Conservation (phyloP, 2,797 vertebrate species). For the Onychomys leucogaster region DNA sequence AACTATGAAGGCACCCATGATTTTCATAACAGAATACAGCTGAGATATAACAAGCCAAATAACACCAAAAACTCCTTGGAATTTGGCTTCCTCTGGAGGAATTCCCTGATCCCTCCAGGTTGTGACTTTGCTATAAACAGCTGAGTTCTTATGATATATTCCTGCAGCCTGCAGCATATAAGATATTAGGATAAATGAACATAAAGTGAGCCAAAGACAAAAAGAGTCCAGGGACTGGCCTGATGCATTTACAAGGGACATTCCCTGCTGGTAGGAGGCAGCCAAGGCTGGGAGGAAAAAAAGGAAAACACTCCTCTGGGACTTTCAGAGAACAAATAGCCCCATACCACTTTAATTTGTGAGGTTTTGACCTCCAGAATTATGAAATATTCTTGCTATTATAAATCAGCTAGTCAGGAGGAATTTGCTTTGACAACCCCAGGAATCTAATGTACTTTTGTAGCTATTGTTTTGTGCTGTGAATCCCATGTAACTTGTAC, state of each 20-base stretch:
- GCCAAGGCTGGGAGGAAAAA: neutral
- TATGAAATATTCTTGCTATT: neutral
- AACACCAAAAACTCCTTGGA: too few relatives aligned
- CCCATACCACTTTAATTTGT: neutral
- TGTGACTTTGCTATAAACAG: too few relatives aligned
- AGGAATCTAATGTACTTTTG: neutral
- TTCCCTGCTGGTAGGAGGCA: too few relatives aligned
- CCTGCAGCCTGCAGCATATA: too few relatives aligned
- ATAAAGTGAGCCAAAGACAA: rapidly evolving
- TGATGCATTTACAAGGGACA: neutral
- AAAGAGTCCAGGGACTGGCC: neutral
- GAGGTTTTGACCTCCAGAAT: neutral
- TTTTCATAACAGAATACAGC: too few relatives aligned
- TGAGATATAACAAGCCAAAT: too few relatives aligned
- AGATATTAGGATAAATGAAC: neutral
- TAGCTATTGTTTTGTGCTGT: neutral
- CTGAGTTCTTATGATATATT: too few relatives aligned
- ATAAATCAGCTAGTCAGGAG: neutral
- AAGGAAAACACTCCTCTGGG: too few relatives aligned
- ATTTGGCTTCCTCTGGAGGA: too few relatives aligned
- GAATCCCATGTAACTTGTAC: neutral
- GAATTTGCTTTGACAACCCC: neutral
- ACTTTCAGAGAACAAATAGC: neutral
- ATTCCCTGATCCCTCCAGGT: too few relatives aligned
- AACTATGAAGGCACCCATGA: too few relatives aligned